These are phyloP conservation scores for Xyrichtys novacula DNA, from an alignment of 2,797 vertebrate genomes.

Conservation along the genomic window DNA sequence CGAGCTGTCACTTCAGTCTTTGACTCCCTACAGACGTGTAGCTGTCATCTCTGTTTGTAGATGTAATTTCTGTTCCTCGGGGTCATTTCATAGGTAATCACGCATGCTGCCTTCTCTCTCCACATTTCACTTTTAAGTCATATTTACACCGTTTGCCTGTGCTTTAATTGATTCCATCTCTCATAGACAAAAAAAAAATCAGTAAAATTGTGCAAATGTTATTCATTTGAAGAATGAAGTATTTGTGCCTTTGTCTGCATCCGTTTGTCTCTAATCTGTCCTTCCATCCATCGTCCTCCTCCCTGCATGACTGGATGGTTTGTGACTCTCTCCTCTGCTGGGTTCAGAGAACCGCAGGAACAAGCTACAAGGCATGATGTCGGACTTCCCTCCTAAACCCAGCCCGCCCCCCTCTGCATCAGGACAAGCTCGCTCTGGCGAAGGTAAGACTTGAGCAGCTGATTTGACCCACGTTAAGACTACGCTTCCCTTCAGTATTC, in stretches of 20 bases:
- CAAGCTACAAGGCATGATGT: conserved; percentile 92
- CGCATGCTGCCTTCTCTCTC: conserved; percentile 71
- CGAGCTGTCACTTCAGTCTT: conserved; percentile 67
- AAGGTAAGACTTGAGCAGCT: conserved; percentile 82
- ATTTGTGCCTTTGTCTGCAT: conserved; percentile 44
- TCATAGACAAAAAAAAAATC: conserved; percentile 11
- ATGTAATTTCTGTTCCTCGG: conserved; percentile 45
- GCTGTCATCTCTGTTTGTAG: conserved; percentile 68
- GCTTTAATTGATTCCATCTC: conserved; percentile 36
- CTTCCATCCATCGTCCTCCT: conserved; percentile 42
- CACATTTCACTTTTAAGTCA: conserved; percentile 64
- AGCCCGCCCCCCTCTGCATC: conserved; percentile 84
- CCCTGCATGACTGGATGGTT: conserved; percentile 78
- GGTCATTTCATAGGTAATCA: conserved; percentile 58
- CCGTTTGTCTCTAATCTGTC: conserved; percentile 43
- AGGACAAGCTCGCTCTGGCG: conserved; percentile 85
- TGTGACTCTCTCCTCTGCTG: conserved; percentile 75
- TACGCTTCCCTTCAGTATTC: background rate
- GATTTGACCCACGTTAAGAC: conserved; percentile 1
- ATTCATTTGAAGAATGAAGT: conserved; percentile 43
- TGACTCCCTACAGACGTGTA: conserved; percentile 65
- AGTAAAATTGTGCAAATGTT: conserved; percentile 18
- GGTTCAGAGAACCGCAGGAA: conserved; percentile 90
- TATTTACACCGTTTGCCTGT: conserved; percentile 40
- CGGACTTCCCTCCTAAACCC: conserved; percentile 90